Evolutionary conservation across 2,888 invertebrate genomes (phyloP).

Genomic region (Crepidodera aurea): DNA sequence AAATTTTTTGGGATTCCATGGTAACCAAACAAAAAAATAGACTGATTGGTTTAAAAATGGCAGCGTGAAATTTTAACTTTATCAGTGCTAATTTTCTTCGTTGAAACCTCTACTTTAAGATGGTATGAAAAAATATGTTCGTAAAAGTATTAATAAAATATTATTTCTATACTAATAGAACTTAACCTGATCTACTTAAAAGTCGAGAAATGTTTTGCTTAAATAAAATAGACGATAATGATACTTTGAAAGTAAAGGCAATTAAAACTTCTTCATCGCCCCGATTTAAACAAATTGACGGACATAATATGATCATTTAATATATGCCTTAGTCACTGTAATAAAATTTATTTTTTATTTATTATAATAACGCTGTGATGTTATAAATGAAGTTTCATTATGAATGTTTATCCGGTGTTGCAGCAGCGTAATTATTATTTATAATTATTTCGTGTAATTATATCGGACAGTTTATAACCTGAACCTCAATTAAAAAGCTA

Average conservation of each 20-base stretch:
- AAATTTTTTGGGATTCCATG: no score
- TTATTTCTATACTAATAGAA: no score
- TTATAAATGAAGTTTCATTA: constrained; percentile 59
- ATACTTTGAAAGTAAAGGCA: not conserved
- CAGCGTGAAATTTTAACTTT: no score
- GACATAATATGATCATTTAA: constrained; percentile 17
- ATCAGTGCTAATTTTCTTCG: no score
- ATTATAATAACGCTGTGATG: constrained; percentile 39
- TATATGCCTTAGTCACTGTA: constrained; percentile 22
- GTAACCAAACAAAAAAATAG: no score
- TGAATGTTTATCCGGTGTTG: constrained; percentile 61
- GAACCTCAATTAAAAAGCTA: constrained; percentile 59
- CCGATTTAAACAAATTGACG: constrained; percentile 10
- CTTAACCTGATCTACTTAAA: no score
- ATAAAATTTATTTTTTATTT: constrained; percentile 36
- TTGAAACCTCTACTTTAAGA: no score
- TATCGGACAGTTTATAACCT: constrained; percentile 52
- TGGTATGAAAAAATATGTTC: no score
- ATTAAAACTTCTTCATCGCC: constrained; percentile 14
- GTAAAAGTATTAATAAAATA: no score
- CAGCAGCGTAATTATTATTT: constrained; percentile 56
- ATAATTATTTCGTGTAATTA: constrained; percentile 54
- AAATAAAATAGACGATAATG: not conserved
- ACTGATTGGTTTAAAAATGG: no score
- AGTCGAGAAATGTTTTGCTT: no score